Evolutionary conservation across 2,113 vertebrate genomes (phyloP).

Genomic region (Neomonachus schauinslandi): DNA sequence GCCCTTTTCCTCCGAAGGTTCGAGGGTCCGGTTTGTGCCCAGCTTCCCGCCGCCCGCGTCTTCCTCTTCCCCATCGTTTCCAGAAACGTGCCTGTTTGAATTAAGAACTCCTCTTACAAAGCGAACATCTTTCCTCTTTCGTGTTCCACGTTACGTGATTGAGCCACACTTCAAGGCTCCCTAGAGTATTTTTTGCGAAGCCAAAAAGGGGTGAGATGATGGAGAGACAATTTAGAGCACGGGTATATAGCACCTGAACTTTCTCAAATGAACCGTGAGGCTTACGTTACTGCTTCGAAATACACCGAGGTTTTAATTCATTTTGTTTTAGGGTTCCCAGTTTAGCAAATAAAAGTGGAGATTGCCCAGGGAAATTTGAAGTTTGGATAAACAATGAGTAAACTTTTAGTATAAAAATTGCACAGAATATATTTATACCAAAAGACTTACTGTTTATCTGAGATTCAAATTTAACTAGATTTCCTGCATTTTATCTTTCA

Average conservation of each 20-base stretch:
- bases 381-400: not conserved
- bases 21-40: not conserved
- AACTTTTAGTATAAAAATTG: not conserved
- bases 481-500: not conserved
- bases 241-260: not conserved
- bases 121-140: not conserved
- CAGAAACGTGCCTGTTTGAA: not conserved
- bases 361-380: not conserved
- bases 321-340: not conserved
- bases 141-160: accelerated
- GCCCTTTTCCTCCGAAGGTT: not conserved
- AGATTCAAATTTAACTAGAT: not conserved
- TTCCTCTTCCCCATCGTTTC: not conserved
- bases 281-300: not conserved
- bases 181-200: not conserved
- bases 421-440: not conserved
- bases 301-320: not conserved
- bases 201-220: not conserved
- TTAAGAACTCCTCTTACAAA: not conserved
- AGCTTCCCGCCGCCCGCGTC: not conserved
- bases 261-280: accelerated
- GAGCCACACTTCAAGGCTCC: not conserved
- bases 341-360: not conserved
- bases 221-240: not conserved
- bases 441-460: not conserved